phyloP scores from a whole-genome alignment of 1,140 invertebrate genomes.

The Phenacoccus solenopsis region DNA sequence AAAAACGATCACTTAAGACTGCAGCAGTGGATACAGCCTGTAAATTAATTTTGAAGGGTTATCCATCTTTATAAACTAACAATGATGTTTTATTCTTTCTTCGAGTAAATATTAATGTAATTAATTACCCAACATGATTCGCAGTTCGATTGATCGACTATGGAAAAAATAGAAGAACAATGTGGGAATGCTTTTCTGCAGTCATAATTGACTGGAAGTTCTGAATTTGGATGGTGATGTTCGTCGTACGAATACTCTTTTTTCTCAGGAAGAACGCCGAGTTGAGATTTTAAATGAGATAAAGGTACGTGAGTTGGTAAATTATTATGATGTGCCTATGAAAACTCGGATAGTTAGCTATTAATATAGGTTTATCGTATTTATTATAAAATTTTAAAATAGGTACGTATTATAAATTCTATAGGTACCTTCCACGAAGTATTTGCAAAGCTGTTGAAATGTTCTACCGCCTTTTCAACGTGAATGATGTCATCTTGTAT shows the following conservation, averaged over 20 bases:
- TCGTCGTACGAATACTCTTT: background rate
- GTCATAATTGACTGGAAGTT: conserved; percentile 65
- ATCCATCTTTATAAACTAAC: too few species aligned
- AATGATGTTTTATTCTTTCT: too few species aligned
- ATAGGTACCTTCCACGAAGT: background rate
- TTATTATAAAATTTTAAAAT: background rate
- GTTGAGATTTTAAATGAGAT: background rate
- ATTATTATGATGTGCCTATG: background rate
- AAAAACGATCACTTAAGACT: conserved; percentile 54
- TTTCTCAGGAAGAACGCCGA: background rate
- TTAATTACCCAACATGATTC: conserved; percentile 36
- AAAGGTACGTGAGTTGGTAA: background rate
- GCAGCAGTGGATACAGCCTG: conserved; percentile 23
- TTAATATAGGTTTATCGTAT: background rate
- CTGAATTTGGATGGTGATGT: background rate
- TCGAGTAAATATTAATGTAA: background rate
- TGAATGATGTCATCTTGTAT: background rate
- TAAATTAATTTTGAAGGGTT: too few species aligned
- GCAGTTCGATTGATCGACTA: conserved; percentile 60
- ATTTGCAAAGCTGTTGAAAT: background rate
- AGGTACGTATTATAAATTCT: background rate
- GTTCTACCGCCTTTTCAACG: background rate
- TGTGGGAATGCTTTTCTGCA: conserved; percentile 62
- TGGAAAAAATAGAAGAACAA: conserved; percentile 63
- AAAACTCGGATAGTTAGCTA: background rate